phyloP scores from a whole-genome alignment of 2,113 vertebrate species.

The Eleginops maclovinus region DNA sequence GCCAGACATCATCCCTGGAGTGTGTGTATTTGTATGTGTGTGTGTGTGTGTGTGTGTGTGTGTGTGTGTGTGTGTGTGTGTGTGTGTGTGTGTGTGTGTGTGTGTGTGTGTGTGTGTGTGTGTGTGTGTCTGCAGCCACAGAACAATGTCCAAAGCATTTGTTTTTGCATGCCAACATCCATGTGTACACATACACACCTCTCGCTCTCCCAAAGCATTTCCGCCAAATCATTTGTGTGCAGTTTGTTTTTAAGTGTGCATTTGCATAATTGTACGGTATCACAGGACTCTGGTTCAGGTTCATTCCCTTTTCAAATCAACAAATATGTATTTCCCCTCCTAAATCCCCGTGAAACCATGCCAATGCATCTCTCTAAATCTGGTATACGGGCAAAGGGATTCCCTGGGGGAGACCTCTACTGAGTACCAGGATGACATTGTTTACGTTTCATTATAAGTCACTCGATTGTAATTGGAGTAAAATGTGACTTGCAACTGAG shows the following conservation, averaged over 20 bases:
- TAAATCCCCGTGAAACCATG: slow-evolving; percentile 58
- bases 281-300: slow-evolving; percentile 72
- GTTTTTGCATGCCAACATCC: slow-evolving; percentile 61
- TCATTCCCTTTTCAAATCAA: slow-evolving; percentile 74
- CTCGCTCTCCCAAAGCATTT: slow-evolving; percentile 46
- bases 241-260: slow-evolving; percentile 65
- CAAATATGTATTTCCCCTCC: slow-evolving; percentile 69
- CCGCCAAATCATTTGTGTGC: slow-evolving; percentile 57
- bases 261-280: slow-evolving; percentile 84
- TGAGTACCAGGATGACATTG: slow-evolving; percentile 6
- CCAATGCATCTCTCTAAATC: slow-evolving; percentile 57
- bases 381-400: slow-evolving; percentile 38
- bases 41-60: slow-evolving; percentile 32
- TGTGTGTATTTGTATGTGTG: slow-evolving; percentile 57
- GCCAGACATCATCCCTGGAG: slow-evolving; percentile 81
- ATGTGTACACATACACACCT: slow-evolving; percentile 49
- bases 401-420: slow-evolving; percentile 31
- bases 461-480: background rate
- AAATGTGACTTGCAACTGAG: background rate
- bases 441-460: slow-evolving; percentile 32
- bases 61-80: slow-evolving; percentile 19
- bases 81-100: slow-evolving; percentile 62
- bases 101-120: slow-evolving; percentile 25
- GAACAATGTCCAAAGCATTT: slow-evolving; percentile 70
- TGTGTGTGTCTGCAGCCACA: slow-evolving; percentile 32